Evolutionary conservation across 2,113 vertebrate genomes (phyloP).

Genomic region (Lepus timidus): DNA sequence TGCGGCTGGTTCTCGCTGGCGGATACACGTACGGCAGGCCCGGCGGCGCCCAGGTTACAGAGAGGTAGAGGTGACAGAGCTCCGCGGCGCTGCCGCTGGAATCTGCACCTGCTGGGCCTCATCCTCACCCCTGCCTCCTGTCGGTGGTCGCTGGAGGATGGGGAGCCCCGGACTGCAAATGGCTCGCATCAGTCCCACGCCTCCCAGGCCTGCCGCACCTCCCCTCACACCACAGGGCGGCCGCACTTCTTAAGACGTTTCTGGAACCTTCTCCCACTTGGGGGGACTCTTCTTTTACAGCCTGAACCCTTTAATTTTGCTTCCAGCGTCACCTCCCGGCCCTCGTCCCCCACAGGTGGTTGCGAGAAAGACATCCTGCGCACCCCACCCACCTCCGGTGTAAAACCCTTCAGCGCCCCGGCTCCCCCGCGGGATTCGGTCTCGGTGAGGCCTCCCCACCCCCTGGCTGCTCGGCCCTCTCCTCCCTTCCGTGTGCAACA

Average conservation of each 20-base stretch:
- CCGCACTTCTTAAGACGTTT: neutral
- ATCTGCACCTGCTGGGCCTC: neutral
- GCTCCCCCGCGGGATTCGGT: fast-evolving
- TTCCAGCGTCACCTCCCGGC: neutral
- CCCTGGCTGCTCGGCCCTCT: neutral
- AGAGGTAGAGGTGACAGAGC: neutral
- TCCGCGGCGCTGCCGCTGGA: neutral
- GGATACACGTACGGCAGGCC: fast-evolving
- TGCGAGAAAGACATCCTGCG: neutral
- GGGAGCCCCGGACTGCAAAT: too few species aligned
- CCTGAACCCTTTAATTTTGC: neutral
- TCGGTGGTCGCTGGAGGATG: fast-evolving
- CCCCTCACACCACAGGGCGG: too few species aligned
- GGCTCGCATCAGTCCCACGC: neutral
- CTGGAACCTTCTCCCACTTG: neutral
- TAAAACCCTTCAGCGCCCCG: neutral
- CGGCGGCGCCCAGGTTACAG: neutral
- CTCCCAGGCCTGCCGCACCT: neutral
- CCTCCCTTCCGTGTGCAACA: neutral
- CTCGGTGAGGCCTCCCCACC: too few species aligned
- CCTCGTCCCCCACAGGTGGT: neutral
- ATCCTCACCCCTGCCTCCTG: neutral
- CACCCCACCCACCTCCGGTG: too few species aligned
- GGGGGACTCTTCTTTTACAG: neutral
- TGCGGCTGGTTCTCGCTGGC: fast-evolving